Percentiles rank a stretch among this genome's conserved stretches.
Evolutionary conservation across 1,140 invertebrate genomes (phyloP).

Genomic region (Mylabris phalerata): DNA sequence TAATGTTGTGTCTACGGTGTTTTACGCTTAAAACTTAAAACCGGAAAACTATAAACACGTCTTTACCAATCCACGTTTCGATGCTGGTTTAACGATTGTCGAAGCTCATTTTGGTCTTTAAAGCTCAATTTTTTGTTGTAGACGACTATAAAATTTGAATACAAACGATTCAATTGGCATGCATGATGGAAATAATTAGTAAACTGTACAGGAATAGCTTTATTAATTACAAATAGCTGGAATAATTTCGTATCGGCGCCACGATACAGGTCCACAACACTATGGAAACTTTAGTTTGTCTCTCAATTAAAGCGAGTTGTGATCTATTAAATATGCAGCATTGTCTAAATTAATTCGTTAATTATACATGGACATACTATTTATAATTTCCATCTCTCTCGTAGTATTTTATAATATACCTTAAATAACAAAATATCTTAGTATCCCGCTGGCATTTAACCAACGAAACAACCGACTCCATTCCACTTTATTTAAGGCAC

Average conservation of each 20-base stretch:
- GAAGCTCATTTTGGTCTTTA: not conserved
- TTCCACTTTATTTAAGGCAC: slow-evolving; percentile 4
- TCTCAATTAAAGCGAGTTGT: slow-evolving; percentile 9
- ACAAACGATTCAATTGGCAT: too few species aligned
- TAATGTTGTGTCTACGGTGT: too few species aligned
- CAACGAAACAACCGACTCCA: slow-evolving; percentile 2
- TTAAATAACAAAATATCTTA: slow-evolving; percentile 13
- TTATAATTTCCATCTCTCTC: not conserved
- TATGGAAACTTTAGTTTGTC: too few species aligned
- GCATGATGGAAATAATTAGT: too few species aligned
- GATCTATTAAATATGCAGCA: slow-evolving; percentile 10
- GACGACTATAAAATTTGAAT: too few species aligned
- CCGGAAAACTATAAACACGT: slow-evolving; percentile 12
- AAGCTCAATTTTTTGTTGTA: too few species aligned
- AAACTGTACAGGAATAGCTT: too few species aligned
- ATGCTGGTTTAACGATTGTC: slow-evolving; percentile 4
- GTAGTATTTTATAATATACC: slow-evolving; percentile 6
- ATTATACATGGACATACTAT: slow-evolving; percentile 2
- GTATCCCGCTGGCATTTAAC: slow-evolving; percentile 13
- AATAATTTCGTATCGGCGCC: too few species aligned
- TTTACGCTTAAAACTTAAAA: too few species aligned
- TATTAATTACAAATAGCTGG: too few species aligned
- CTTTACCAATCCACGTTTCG: slow-evolving; percentile 8
- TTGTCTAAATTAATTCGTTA: slow-evolving; percentile 12
- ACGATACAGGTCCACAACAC: too few species aligned